These are phyloP conservation scores for Parazoanthus atlanticus DNA, from an alignment of 92 coral and sea anemone genomes.

Conservation along the genomic window DNA sequence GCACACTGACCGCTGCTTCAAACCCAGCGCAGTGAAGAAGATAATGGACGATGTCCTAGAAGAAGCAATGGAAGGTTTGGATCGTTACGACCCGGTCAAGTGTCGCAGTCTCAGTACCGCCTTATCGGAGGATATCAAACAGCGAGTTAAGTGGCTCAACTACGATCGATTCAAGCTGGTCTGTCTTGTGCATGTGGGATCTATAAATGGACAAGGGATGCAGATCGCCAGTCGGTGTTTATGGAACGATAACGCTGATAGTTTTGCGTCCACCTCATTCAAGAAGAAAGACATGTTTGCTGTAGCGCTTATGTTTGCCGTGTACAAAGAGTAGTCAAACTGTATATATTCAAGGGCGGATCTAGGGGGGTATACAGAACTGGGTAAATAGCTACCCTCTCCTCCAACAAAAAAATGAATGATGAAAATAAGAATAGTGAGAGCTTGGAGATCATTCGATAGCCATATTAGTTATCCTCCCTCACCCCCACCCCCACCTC, in stretches of 20 bases:
- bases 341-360: not conserved
- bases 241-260: constrained; percentile 90
- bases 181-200: constrained; percentile 92
- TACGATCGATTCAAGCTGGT: constrained; percentile 88
- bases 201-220: constrained; percentile 87
- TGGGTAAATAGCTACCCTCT: not conserved
- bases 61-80: constrained; percentile 80
- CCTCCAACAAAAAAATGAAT: not conserved
- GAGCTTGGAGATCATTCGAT: not conserved
- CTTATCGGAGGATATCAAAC: constrained; percentile 95
- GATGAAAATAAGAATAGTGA: not conserved
- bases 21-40: constrained; percentile 78
- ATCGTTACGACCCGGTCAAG: constrained; percentile 76
- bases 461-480: not conserved
- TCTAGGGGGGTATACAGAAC: not conserved
- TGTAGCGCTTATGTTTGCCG: constrained; percentile 92
- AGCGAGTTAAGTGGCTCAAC: constrained; percentile 91
- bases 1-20: constrained; percentile 68
- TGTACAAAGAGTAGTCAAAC: constrained; percentile 73
- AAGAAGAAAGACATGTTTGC: constrained; percentile 86
- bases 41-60: constrained; percentile 84
- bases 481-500: not conserved
- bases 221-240: constrained; percentile 91
- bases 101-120: constrained; percentile 81
- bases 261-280: constrained; percentile 82